These are phyloP conservation scores for Tupiocoris notatus DNA, from an alignment of 2,888 invertebrate species.

Conservation along the genomic window DNA sequence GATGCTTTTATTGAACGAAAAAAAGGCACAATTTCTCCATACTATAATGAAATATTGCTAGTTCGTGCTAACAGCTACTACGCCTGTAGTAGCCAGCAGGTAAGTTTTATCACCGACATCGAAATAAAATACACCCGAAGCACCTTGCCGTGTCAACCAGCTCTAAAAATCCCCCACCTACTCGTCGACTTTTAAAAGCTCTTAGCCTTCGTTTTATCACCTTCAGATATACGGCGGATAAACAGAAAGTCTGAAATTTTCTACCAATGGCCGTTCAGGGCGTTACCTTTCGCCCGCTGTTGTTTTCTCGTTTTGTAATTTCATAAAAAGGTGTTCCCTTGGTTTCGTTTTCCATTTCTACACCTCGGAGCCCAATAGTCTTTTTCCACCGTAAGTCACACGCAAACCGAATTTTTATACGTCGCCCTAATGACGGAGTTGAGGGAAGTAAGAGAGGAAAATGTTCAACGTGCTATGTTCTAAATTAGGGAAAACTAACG, in stretches of 20 bases:
- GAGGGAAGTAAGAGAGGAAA: no score
- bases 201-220: background rate
- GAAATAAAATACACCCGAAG: slow-evolving; percentile 17
- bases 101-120: slow-evolving; percentile 3
- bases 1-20: no score
- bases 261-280: slow-evolving; percentile 1
- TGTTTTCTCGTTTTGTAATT: slow-evolving; percentile 4
- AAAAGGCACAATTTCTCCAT: no score
- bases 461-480: no score
- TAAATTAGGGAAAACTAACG: no score
- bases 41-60: background rate
- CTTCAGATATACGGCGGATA: slow-evolving; percentile 4
- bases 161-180: slow-evolving; percentile 9
- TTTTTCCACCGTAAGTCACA: no score
- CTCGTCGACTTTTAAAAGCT: background rate
- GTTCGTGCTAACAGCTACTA: slow-evolving; percentile 1
- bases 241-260: background rate
- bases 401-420: no score
- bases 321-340: slow-evolving; percentile 4
- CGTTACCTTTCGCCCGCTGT: background rate
- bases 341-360: background rate
- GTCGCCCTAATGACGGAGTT: no score
- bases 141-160: slow-evolving; percentile 27
- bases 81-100: background rate
- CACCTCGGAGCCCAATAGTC: no score